Evolutionary conservation across 2,888 invertebrate genomes (phyloP), one percentile per base, ranked within the genome.

Genomic region (Tetranychus truncatus): DNA sequence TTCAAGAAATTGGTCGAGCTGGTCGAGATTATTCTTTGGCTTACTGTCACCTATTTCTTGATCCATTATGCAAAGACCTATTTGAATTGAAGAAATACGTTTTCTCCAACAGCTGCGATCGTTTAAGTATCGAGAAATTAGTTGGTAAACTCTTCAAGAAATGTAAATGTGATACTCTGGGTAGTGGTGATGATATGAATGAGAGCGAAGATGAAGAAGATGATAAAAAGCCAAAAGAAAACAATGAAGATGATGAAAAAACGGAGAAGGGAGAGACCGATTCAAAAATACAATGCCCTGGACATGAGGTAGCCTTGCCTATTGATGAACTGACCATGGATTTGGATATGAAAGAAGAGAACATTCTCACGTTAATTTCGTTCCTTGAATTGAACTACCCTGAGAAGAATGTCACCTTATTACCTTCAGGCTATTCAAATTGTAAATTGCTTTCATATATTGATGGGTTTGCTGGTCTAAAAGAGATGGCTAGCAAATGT

Each of bases 231-330:
- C 2, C 6, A 55, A 55, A 55, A 9, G 55, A 55, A 6, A 15
- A 9, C 15, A 15, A 55, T 55, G 9, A 2, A 15, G 55, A 55
- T n/a, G n/a, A n/a, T 55, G 55, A 55, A 55, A 55, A 55, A 2
- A 55, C 7, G 55, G 55, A 55, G 2, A 55, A 55, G 6, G 55
- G 0, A 7, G 15, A 3, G 9, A 15, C 15, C 2, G 2, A 55
- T n/a, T 55, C 55, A 55, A 6, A 6, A 20, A 66, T 71, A 5
- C 9, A 55, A 15, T 95, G 95, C 83, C 87, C 88, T 21, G 91
- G 91, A 20, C 95, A 95, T 84, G 95, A 95, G 85, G 89, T 94
- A 74, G 91, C 91, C 0, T 88, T 95, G 81, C 88, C 91, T 0
- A 88, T 93, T 76, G 89, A 91, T 77, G 86, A 87, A 78, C 89